Base-by-base conservation (phyloP, 2,797 vertebrate species). In the Galagoides demidoff region DNA sequence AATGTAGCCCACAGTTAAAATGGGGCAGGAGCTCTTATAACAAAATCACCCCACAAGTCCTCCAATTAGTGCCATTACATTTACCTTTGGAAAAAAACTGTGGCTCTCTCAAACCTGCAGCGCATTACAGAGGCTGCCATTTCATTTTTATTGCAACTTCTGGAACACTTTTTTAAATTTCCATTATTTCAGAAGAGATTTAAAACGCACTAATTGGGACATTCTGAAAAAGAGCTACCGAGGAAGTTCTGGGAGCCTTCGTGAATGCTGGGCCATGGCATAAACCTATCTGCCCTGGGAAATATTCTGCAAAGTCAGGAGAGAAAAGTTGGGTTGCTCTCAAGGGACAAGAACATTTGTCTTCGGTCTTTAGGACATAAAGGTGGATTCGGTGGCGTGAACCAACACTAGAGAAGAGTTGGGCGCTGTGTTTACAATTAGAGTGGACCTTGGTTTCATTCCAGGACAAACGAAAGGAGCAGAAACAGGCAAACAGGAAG, bases 121-220 rank as follows among this genome's bases (percentile, higher is more conserved):
- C 43, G 73, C 95, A 90, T 93, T 90, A 94, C 74, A 83, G 90
- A 95, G 76, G 49, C 39, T 86, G 83, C 55, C 49, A 20, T 92
- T 97, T 95, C 81, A 52, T 89, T 93, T 96, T 92, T 89, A 95
- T 73, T 88, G 87, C 55, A 78, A 94, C 95, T 95, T 94, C 84
- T 93, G 90, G 37, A 90, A 90, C 49, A 31, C 70, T 73, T 95
- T 94, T 77, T 92, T 14, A n/a, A 92, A 68, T 89, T 96, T 86
- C 89, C 95, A 97, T 95, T 91, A 92, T 96, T 95, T 94, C 85
- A 84, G 61, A 70, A 84, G 79, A 73, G 85, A 94, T 89, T 95
- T 84, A 27, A 96, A 90, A 88, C 49, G 85, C 89, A 52, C 83
- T 93, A 95, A 92, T 90, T 76, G 86, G n/a, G 94, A 55, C 57